Conservation (phyloP, 2,888 invertebrate species). For the Leptopilina syphax region DNA sequence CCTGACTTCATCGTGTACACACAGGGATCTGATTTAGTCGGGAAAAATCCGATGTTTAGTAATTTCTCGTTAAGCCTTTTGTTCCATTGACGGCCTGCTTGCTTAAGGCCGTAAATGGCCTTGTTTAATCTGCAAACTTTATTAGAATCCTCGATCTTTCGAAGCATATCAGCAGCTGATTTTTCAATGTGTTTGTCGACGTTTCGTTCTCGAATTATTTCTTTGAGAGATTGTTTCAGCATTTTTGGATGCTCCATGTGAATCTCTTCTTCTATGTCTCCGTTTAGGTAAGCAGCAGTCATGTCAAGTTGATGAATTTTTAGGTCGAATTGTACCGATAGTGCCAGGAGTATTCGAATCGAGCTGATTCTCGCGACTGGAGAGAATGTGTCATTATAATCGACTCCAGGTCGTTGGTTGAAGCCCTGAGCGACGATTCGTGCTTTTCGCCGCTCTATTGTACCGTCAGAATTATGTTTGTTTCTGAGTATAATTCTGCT, state of each 20-base stretch:
- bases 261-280: background rate
- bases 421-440: slow-evolving; percentile 26
- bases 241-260: slow-evolving; percentile 42
- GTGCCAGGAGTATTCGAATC: slow-evolving; percentile 1
- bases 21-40: background rate
- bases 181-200: background rate
- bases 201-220: background rate
- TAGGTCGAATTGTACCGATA: slow-evolving; percentile 6
- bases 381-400: slow-evolving; percentile 1
- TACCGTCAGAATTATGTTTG: slow-evolving; percentile 26
- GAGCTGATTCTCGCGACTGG: slow-evolving; percentile 19
- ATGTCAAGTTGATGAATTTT: slow-evolving; percentile 42
- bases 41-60: background rate
- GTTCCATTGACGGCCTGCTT: slow-evolving; percentile 34
- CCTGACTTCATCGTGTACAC: background rate
- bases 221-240: slow-evolving; percentile 34
- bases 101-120: slow-evolving; percentile 27
- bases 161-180: background rate
- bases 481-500: slow-evolving; percentile 13
- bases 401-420: slow-evolving; percentile 3
- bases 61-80: background rate
- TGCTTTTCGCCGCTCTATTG: slow-evolving; percentile 7
- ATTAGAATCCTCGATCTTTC: background rate
- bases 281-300: slow-evolving; percentile 46
- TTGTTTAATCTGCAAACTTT: background rate